Percentiles rank a stretch among this genome's conserved stretches.
Evolutionary conservation across 2,797 vertebrate genomes (phyloP).

Genomic region (Podargus strigoides): DNA sequence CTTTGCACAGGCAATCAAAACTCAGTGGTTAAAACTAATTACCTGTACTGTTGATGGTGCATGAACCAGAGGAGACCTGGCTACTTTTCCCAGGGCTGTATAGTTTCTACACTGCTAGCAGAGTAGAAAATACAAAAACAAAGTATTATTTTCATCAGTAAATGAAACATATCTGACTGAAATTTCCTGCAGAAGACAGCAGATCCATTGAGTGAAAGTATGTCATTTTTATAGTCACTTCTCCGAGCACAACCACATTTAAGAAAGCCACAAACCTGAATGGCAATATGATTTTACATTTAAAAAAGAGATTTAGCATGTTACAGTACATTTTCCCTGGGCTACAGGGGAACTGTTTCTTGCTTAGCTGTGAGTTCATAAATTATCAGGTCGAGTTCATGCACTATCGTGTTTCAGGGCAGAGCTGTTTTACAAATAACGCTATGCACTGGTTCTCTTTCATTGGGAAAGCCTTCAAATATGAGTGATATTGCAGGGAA

Average conservation of each 20-base stretch:
- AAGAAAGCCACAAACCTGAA: constrained; percentile 42
- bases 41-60: constrained; percentile 12
- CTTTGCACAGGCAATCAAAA: constrained; percentile 15
- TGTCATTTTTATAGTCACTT: constrained; percentile 24
- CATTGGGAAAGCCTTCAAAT: not conserved
- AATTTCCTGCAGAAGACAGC: constrained; percentile 57
- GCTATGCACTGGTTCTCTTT: not conserved
- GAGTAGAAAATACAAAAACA: constrained; percentile 37
- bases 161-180: constrained; percentile 46
- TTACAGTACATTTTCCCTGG: constrained; percentile 31
- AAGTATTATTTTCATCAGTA: constrained; percentile 41
- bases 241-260: constrained; percentile 1
- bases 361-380: constrained; percentile 50
- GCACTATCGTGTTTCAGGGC: constrained; percentile 35
- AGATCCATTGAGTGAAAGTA: constrained; percentile 47
- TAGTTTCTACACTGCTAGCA: not conserved
- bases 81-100: constrained; percentile 7
- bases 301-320: constrained; percentile 43
- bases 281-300: constrained; percentile 36
- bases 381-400: constrained; percentile 29
- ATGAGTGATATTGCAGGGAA: not conserved
- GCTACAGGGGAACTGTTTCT: constrained; percentile 25
- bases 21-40: constrained; percentile 43
- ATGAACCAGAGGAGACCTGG: not conserved
- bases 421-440: constrained; percentile 51